Conservation (phyloP, 2,888 invertebrate species). For the Drosophila putrida region DNA sequence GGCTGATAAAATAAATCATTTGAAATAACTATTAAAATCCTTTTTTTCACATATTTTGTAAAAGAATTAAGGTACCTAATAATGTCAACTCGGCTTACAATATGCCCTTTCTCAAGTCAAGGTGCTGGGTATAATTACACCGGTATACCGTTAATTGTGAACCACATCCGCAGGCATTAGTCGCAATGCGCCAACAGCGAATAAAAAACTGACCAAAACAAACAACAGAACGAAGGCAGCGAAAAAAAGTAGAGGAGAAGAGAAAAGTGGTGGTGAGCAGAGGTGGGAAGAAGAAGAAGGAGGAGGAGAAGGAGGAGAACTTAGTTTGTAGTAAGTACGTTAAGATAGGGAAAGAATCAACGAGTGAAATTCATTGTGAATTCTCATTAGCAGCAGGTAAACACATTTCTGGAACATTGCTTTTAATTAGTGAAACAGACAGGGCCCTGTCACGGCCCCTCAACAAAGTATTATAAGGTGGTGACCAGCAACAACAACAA, state of each 20-base stretch:
- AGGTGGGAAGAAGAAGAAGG: neutral
- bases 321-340: conserved; percentile 32
- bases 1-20: too few relatives aligned
- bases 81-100: neutral
- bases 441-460: conserved; percentile 39
- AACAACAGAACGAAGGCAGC: conserved; percentile 4
- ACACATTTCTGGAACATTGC: conserved; percentile 82
- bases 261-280: neutral
- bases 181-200: conserved; percentile 68
- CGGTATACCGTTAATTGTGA: conserved; percentile 53
- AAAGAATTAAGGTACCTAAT: too few relatives aligned
- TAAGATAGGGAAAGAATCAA: conserved; percentile 64
- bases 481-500: conserved; percentile 7
- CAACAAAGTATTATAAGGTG: neutral
- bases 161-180: conserved; percentile 64
- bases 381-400: conserved; percentile 82
- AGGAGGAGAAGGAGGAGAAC: neutral
- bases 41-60: too few relatives aligned
- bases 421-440: conserved; percentile 82
- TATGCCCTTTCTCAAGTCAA: conserved; percentile 6
- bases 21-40: too few relatives aligned
- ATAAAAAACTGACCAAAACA: conserved; percentile 28
- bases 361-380: conserved; percentile 80
- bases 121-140: conserved; percentile 44
- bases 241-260: conserved; percentile 12